Conservation (phyloP, 2,888 invertebrate species). For the Tromatobia lineatoria region DNA sequence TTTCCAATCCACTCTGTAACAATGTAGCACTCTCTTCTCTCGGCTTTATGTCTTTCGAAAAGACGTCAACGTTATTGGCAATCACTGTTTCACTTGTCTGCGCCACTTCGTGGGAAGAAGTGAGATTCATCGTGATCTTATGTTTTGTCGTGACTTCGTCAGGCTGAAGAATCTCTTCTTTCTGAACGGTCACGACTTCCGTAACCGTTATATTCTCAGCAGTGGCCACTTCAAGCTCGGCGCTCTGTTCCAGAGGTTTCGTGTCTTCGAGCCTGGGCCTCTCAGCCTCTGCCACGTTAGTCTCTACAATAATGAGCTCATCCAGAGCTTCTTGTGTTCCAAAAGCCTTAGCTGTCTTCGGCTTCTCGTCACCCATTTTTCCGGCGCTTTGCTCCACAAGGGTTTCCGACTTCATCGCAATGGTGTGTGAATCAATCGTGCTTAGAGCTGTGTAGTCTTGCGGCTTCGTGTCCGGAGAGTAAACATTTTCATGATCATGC, state of each 20-base stretch:
- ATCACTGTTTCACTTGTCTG: constrained; percentile 80
- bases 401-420: constrained; percentile 86
- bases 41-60: constrained; percentile 83
- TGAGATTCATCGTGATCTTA: constrained; percentile 75
- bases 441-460: constrained; percentile 79
- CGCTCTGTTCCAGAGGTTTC: constrained; percentile 79
- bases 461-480: constrained; percentile 75
- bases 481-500: constrained; percentile 81
- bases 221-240: constrained; percentile 77
- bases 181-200: constrained; percentile 78
- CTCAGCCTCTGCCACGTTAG: constrained; percentile 85
- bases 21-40: constrained; percentile 77
- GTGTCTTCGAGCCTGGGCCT: constrained; percentile 85
- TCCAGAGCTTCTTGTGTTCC: constrained; percentile 86
- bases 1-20: constrained; percentile 85
- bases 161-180: constrained; percentile 76
- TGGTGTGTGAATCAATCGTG: constrained; percentile 85
- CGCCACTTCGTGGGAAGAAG: constrained; percentile 80
- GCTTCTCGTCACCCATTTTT: constrained; percentile 75
- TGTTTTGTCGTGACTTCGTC: constrained; percentile 75
- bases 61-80: constrained; percentile 75
- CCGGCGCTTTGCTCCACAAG: constrained; percentile 81
- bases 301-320: constrained; percentile 85
- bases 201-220: constrained; percentile 79
- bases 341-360: constrained; percentile 81